Evolutionary conservation across 2,888 invertebrate species (phyloP).

Genomic region (Brachyptera risi): DNA sequence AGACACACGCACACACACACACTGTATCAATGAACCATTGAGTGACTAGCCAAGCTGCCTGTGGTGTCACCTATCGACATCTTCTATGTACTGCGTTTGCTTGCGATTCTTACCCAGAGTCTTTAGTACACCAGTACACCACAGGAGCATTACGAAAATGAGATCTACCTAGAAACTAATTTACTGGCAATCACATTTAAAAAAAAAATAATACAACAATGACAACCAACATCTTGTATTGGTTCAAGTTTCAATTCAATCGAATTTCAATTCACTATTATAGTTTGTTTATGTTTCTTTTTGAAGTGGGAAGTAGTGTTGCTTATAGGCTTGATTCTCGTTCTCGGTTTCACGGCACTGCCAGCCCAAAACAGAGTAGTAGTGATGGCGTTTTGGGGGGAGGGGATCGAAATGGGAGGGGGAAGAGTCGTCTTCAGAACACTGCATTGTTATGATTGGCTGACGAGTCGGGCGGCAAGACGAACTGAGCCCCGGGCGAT

Average conservation of each 20-base stretch:
- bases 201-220: constrained; percentile 30
- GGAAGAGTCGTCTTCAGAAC: constrained; percentile 30
- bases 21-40: constrained; percentile 8
- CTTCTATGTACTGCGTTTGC: constrained; percentile 5
- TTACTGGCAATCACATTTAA: constrained; percentile 26
- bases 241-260: constrained; percentile 26
- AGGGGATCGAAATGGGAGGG: constrained; percentile 7
- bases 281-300: constrained; percentile 12
- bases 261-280: constrained; percentile 1
- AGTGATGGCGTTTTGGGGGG: background rate
- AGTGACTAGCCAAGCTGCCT: constrained; percentile 2
- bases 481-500: constrained; percentile 47
- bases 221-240: constrained; percentile 24
- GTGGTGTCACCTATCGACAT: constrained; percentile 1
- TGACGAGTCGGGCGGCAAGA: constrained; percentile 28
- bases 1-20: constrained; percentile 24
- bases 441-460: constrained; percentile 33
- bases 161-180: constrained; percentile 26
- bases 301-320: constrained; percentile 19
- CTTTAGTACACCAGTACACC: background rate
- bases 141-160: constrained; percentile 17
- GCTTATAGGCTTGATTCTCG: constrained; percentile 16
- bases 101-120: background rate
- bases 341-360: constrained; percentile 3
- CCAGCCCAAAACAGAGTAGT: background rate